phyloP scores from a whole-genome alignment of 2,888 invertebrate genomes.

The Sesia bembeciformis region DNA sequence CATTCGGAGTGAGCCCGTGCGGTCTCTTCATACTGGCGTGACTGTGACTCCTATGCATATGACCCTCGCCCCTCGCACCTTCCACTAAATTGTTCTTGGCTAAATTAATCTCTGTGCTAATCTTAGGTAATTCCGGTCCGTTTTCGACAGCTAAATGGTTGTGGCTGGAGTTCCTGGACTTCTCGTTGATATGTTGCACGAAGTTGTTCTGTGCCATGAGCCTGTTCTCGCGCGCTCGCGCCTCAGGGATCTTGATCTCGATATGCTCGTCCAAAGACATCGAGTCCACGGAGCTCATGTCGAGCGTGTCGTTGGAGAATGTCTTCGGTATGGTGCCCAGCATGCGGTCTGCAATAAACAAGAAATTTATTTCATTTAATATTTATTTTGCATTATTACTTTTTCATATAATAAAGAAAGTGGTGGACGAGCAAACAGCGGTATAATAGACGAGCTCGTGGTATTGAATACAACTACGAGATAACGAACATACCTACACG shows the following conservation, averaged over 20 bases:
- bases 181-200: slow-evolving; percentile 61
- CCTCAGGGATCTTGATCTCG: slow-evolving; percentile 73
- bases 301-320: slow-evolving; percentile 76
- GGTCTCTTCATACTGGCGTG: slow-evolving; percentile 59
- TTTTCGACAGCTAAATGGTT: slow-evolving; percentile 56
- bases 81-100: slow-evolving; percentile 15
- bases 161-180: slow-evolving; percentile 46
- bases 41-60: slow-evolving; percentile 61
- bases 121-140: slow-evolving; percentile 30
- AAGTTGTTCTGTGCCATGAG: slow-evolving; percentile 66
- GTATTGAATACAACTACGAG: too few relatives aligned
- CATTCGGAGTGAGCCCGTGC: slow-evolving; percentile 51
- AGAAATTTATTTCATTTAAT: not conserved
- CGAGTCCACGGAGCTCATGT: slow-evolving; percentile 76
- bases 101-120: slow-evolving; percentile 1
- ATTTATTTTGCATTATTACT: not conserved
- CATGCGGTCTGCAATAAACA: slow-evolving; percentile 53
- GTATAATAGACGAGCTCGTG: too few relatives aligned
- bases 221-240: slow-evolving; percentile 62
- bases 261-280: slow-evolving; percentile 76
- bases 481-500: too few relatives aligned
- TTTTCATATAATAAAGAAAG: not conserved
- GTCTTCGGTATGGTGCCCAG: slow-evolving; percentile 66
- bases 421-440: slow-evolving; percentile 1
- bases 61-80: slow-evolving; percentile 19